Percentiles rank a stretch among this genome's conserved stretches.
Conservation (phyloP, 2,888 invertebrate species). For the Galerucella nymphaeae region DNA sequence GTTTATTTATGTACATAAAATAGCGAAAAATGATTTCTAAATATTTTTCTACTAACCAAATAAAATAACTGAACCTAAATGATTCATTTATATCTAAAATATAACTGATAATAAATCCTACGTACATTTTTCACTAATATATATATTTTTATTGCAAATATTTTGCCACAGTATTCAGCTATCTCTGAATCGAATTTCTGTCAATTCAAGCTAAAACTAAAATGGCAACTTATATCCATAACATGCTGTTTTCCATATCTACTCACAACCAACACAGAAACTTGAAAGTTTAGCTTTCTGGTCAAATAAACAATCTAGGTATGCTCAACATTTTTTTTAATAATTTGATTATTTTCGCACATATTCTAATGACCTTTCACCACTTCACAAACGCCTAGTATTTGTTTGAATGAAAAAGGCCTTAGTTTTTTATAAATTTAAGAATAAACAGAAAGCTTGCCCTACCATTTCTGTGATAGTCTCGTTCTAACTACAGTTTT, state of each 20-base stretch:
- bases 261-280: constrained; percentile 25
- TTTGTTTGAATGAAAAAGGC: neutral
- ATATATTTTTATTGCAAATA: neutral
- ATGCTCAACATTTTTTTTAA: neutral
- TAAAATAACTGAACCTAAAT: neutral
- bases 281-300: neutral
- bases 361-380: neutral
- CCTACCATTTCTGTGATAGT: constrained; percentile 7
- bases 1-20: neutral
- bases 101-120: neutral
- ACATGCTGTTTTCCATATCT: constrained; percentile 56
- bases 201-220: constrained; percentile 56
- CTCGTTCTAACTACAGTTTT: constrained; percentile 54
- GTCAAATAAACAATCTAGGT: neutral
- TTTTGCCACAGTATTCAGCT: constrained; percentile 36
- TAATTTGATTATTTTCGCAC: neutral
- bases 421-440: neutral
- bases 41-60: neutral
- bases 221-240: constrained; percentile 57
- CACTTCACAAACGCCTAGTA: too few relatives aligned
- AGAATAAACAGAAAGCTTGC: neutral
- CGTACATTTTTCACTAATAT: constrained; percentile 3
- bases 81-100: neutral
- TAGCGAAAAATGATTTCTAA: constrained; percentile 4
- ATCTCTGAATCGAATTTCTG: constrained; percentile 33